Evolutionary conservation across 30 jellyfish, hydroid and myxozoan genomes (phyloP).

Genomic region (Chrysaora quinquecirrha): DNA sequence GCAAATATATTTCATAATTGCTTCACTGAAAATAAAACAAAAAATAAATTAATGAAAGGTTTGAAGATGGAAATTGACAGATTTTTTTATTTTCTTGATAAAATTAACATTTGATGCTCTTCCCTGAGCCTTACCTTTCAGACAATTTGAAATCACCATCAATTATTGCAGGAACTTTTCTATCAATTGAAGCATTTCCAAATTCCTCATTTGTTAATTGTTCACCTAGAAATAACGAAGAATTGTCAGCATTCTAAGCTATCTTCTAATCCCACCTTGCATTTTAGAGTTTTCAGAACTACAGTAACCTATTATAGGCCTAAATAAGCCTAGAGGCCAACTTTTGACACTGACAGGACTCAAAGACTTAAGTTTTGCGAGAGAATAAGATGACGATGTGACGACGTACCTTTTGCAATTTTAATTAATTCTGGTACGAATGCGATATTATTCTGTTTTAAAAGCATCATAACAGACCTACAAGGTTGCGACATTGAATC

Average conservation of each 20-base stretch:
- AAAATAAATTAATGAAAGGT: too few species aligned
- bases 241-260: too few species aligned
- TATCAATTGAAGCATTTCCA: conserved; percentile 54
- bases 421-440: conserved; percentile 51
- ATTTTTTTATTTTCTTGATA: too few species aligned
- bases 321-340: too few species aligned
- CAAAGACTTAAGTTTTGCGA: too few species aligned
- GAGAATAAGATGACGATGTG: too few species aligned
- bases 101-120: too few species aligned
- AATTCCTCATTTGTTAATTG: conserved; percentile 69
- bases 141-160: conserved; percentile 77
- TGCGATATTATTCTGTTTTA: conserved; percentile 67
- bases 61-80: too few species aligned
- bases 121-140: conserved; percentile 97
- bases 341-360: too few species aligned
- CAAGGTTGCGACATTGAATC: conserved; percentile 93
- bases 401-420: conserved; percentile 58
- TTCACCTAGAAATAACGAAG: conserved; percentile 58
- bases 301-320: too few species aligned
- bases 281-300: too few species aligned
- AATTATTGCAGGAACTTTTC: conserved; percentile 84
- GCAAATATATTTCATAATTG: conserved; percentile 83
- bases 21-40: conserved; percentile 70
- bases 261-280: too few species aligned
- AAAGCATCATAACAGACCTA: conserved; percentile 71